phyloP scores from a whole-genome alignment of 1,140 invertebrate species.

The Cydia amplana region DNA sequence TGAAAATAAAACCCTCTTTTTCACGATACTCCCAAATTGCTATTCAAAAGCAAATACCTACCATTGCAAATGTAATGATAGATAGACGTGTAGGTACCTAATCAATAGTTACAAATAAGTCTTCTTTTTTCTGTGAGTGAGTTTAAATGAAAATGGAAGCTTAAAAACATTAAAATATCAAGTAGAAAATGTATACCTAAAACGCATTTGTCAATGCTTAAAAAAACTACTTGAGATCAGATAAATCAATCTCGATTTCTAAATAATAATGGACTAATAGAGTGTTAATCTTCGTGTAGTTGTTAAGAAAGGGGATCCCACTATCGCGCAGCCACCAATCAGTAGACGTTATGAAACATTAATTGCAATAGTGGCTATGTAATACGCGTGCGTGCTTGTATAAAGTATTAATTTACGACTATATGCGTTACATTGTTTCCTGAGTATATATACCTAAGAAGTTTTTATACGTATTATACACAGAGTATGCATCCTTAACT shows the following conservation, averaged over 20 bases:
- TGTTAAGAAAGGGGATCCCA: not conserved
- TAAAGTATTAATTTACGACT: not conserved
- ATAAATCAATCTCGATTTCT: not conserved
- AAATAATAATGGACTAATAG: not conserved
- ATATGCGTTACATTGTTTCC: not conserved
- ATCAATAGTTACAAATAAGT: no score
- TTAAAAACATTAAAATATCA: no score
- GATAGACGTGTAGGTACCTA: no score
- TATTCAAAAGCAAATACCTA: no score
- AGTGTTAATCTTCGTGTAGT: not conserved
- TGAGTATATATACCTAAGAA: not conserved
- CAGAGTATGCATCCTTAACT: no score
- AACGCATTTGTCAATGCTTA: not conserved
- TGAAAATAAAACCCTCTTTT: no score
- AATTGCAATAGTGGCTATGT: not conserved
- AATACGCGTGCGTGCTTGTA: not conserved
- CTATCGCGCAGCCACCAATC: not conserved
- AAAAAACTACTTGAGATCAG: not conserved
- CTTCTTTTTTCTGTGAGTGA: no score
- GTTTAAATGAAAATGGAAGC: no score
- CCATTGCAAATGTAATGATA: no score
- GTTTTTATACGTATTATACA: no score
- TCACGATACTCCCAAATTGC: no score
- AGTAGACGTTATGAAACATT: not conserved
- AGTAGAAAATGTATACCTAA: no score